phyloP scores from a whole-genome alignment of 92 coral and sea anemone species.

The Actinernus sp. region DNA sequence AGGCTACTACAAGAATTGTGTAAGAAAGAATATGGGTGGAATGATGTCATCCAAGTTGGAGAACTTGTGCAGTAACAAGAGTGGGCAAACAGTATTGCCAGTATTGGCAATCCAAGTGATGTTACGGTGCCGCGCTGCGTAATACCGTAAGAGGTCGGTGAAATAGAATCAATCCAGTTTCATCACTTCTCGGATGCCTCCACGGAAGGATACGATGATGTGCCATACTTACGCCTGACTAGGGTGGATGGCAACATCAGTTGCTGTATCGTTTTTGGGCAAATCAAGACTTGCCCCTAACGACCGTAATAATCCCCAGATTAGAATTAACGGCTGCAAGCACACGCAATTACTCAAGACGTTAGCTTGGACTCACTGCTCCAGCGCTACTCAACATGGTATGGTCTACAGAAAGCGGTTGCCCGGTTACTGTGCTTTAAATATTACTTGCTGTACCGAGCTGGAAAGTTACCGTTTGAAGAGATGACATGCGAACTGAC shows the following conservation, averaged over 20 bases:
- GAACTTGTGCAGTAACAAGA: neutral
- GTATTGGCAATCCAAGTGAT: neutral
- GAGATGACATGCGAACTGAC: no score
- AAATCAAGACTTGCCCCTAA: constrained; percentile 29
- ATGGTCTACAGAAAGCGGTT: no score
- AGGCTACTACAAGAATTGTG: neutral
- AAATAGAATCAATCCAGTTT: constrained; percentile 1
- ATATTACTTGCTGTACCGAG: no score
- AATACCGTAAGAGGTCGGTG: neutral
- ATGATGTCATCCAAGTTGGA: neutral
- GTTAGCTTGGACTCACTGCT: no score
- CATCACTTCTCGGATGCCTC: constrained; percentile 47
- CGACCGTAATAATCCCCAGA: constrained; percentile 30
- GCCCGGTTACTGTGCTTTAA: no score
- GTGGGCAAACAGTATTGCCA: no score
- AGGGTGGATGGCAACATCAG: constrained; percentile 2
- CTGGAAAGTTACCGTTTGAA: no score
- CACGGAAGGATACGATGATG: constrained; percentile 31
- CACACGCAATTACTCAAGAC: no score
- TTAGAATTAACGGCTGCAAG: no score
- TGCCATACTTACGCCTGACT: constrained; percentile 30
- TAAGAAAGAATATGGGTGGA: neutral
- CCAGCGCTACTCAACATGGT: no score
- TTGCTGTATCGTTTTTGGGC: constrained; percentile 14
- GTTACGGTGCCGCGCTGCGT: constrained; percentile 30